Evolutionary conservation across 2,113 vertebrate genomes (phyloP).

Genomic region (Nestor notabilis): DNA sequence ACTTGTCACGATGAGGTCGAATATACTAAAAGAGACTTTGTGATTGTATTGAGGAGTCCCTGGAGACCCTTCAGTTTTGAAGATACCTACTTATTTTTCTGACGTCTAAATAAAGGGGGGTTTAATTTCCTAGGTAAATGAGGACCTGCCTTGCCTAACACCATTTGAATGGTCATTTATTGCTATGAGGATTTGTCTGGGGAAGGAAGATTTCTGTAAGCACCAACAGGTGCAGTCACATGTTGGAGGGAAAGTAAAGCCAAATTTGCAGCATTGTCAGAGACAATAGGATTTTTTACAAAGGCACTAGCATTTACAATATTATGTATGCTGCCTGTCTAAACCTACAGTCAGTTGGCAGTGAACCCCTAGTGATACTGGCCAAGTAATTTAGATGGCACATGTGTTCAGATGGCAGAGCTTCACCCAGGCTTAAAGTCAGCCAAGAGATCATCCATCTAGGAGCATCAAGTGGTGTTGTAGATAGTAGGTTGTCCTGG

Average conservation of each 20-base stretch:
- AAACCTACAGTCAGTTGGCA: conserved; percentile 57
- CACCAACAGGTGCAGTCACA: conserved; percentile 38
- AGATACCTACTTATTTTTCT: background rate
- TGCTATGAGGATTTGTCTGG: background rate
- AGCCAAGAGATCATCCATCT: conserved; percentile 57
- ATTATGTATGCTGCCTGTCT: conserved; percentile 69
- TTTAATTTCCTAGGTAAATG: background rate
- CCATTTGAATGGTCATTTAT: background rate
- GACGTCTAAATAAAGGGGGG: background rate
- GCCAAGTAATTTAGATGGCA: conserved; percentile 68
- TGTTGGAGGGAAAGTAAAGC: background rate
- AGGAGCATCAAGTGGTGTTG: conserved; percentile 19
- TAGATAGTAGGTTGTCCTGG: no score
- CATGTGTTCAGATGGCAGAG: conserved; percentile 69
- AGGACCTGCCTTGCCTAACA: background rate
- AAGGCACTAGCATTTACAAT: conserved; percentile 13
- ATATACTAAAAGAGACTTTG: background rate
- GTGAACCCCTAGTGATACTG: background rate
- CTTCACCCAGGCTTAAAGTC: conserved; percentile 36
- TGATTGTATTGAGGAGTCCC: background rate
- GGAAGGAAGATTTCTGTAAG: background rate
- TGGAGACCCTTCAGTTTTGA: background rate
- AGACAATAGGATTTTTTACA: background rate
- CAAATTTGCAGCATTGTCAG: conserved; percentile 39
- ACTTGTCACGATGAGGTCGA: background rate